Evolutionary conservation across 30 jellyfish, hydroid and myxozoan genomes (phyloP), one percentile per base, ranked within the genome.

Genomic region (Mastigias papua): DNA sequence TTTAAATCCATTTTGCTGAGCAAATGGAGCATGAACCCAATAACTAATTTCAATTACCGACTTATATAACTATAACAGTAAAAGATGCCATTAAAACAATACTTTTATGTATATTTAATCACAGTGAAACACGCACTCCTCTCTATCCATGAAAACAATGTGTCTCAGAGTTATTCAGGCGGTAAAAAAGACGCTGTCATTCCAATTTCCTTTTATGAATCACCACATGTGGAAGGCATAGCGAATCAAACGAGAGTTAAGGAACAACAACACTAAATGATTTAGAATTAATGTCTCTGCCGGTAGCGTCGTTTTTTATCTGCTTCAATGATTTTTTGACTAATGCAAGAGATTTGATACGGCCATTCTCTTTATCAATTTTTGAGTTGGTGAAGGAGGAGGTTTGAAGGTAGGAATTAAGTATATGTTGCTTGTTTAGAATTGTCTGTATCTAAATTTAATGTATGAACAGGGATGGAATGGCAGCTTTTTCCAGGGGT

Each of bases 81-180:
- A 72, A 72, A n/a, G 35, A 33, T 3, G 69, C 68, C 68, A 21
- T 35, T 34, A 35, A 76, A 23, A 4, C 31, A 29, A 46, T 46
- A 21, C 29, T 46, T 76, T 51, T 31, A 54, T 76, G 78, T 46
- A 76, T 76, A 76, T 76, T 76, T 50, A 51, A 76, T 76, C 77
- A 57, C 33, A 76, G 16, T 34, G 54, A 31, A 28, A 42, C 51
- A 50, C 61, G 68, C 64, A 76, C 2, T 42, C 65, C 76, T 48
- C 63, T 54, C 33, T 28, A 42, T 58, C 76, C 32, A 28, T 37
- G 46, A 51, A 25, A 76, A 49, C 87, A 51, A 57, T 27, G 54
- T 51, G 77, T 54, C 28, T 31, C 32, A 64, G 66, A 26, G 42
- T 58, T 20, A 50, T 76, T 76, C 63, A 34, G 9, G 76, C 78